phyloP scores from a whole-genome alignment of 2,888 invertebrate genomes.

The Sesamia inferens region DNA sequence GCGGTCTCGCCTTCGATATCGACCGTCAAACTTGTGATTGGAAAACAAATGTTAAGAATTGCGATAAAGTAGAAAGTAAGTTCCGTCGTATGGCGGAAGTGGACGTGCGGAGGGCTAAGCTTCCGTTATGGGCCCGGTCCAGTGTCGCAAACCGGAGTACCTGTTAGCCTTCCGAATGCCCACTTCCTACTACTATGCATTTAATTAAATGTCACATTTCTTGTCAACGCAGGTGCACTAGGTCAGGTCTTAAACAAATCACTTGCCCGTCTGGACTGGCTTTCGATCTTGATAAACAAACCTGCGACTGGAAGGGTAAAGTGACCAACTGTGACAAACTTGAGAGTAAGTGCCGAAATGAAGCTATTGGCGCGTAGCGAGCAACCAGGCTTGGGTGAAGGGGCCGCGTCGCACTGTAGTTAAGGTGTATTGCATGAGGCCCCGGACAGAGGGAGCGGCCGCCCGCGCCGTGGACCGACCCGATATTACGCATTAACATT shows the following conservation, averaged over 20 bases:
- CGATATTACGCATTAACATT: slow-evolving; percentile 80
- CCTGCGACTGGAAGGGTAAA: slow-evolving; percentile 99
- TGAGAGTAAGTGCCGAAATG: slow-evolving; percentile 96
- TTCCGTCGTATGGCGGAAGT: slow-evolving; percentile 85
- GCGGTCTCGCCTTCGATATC: slow-evolving; percentile 97
- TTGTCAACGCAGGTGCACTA: slow-evolving; percentile 95
- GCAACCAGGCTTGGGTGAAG: slow-evolving; percentile 88
- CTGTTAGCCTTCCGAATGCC: slow-evolving; percentile 83
- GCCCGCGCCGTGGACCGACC: slow-evolving; percentile 69
- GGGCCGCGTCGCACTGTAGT: slow-evolving; percentile 89
- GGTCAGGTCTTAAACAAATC: slow-evolving; percentile 98
- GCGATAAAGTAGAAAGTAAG: slow-evolving; percentile 98
- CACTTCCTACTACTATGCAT: slow-evolving; percentile 81
- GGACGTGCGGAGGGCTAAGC: slow-evolving; percentile 85
- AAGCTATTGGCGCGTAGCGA: slow-evolving; percentile 87
- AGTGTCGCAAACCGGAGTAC: slow-evolving; percentile 67
- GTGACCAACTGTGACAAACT: slow-evolving; percentile 98
- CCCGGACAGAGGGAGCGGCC: slow-evolving; percentile 79
- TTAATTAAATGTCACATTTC: slow-evolving; percentile 87
- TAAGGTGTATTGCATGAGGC: slow-evolving; percentile 88
- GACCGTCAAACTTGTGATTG: slow-evolving; percentile 98
- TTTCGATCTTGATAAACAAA: slow-evolving; percentile 99
- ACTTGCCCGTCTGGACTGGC: slow-evolving; percentile 99
- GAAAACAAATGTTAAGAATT: slow-evolving; percentile 99
- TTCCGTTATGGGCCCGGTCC: slow-evolving; percentile 75